phyloP scores from a whole-genome alignment of 2,797 vertebrate species.

The Australoheros facetus region DNA sequence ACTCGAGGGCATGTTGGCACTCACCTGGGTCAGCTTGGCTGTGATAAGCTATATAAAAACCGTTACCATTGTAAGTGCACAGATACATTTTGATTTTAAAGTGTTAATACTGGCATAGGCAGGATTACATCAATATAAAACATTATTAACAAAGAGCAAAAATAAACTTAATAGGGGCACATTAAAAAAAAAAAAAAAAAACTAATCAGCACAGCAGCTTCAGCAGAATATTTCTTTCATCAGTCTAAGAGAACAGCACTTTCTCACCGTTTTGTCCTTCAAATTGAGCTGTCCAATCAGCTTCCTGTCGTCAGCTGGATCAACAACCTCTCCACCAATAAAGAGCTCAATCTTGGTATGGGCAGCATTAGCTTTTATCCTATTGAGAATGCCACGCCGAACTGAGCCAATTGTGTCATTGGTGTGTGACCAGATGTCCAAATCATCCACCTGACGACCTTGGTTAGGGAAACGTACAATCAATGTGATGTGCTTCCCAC shows the following conservation, averaged over 20 bases:
- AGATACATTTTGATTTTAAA: background rate
- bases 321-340: conserved; percentile 95
- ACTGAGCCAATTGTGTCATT: conserved; percentile 99
- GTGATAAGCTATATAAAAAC: conserved; percentile 89
- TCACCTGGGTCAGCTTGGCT: conserved; percentile 99
- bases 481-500: conserved; percentile 97
- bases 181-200: background rate
- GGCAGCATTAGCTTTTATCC: conserved; percentile 97
- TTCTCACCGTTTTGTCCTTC: conserved; percentile 96
- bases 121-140: background rate
- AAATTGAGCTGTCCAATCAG: conserved; percentile 97
- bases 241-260: background rate
- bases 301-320: conserved; percentile 97
- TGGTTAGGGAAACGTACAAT: conserved; percentile 99
- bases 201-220: background rate
- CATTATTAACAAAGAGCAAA: background rate
- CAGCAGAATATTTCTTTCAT: background rate
- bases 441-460: conserved; percentile 96
- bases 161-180: background rate
- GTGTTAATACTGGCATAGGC: background rate
- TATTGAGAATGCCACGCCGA: conserved; percentile 93
- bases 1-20: conserved; percentile 99
- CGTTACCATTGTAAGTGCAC: background rate
- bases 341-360: conserved; percentile 99
- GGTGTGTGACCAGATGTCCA: conserved; percentile 99